A percentile compares a stretch with the other conserved stretches of the same genome.
These are phyloP conservation scores for Bubalus kerabau DNA, from an alignment of 2,113 vertebrate species.

Conservation along the genomic window DNA sequence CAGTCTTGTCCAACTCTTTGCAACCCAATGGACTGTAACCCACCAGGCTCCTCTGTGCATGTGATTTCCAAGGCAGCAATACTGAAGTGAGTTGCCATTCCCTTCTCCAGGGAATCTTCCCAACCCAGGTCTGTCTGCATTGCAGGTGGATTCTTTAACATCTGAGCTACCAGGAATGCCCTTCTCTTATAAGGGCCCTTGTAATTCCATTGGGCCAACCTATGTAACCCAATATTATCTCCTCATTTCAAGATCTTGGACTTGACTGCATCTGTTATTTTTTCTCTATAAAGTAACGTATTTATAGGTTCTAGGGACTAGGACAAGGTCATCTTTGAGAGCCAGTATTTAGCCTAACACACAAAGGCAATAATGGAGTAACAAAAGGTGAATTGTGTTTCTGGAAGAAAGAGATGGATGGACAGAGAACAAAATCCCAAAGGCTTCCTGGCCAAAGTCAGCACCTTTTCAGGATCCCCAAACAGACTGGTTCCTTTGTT, in stretches of 20 bases:
- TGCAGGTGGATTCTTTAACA: rapidly evolving
- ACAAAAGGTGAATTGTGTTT: neutral
- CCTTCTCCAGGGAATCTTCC: neutral
- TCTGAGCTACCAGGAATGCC: neutral
- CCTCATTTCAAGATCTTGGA: neutral
- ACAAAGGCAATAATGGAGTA: neutral
- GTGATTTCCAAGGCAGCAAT: neutral
- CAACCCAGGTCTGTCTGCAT: neutral
- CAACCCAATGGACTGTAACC: neutral
- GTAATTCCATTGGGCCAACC: neutral
- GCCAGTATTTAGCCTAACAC: neutral
- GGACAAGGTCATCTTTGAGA: neutral
- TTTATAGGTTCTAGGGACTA: neutral
- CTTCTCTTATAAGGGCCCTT: neutral
- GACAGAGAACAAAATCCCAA: neutral
- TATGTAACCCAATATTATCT: neutral
- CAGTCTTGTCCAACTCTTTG: neutral
- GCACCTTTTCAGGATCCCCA: neutral
- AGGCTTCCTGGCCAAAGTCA: neutral
- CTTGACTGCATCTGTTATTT: neutral
- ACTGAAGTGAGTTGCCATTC: neutral
- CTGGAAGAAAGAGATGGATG: neutral
- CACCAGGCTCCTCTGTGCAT: neutral
- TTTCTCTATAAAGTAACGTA: neutral
- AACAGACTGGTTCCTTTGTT: neutral